Base-by-base conservation (phyloP, 2,888 invertebrate species). In the Caenorhabditis becei region DNA sequence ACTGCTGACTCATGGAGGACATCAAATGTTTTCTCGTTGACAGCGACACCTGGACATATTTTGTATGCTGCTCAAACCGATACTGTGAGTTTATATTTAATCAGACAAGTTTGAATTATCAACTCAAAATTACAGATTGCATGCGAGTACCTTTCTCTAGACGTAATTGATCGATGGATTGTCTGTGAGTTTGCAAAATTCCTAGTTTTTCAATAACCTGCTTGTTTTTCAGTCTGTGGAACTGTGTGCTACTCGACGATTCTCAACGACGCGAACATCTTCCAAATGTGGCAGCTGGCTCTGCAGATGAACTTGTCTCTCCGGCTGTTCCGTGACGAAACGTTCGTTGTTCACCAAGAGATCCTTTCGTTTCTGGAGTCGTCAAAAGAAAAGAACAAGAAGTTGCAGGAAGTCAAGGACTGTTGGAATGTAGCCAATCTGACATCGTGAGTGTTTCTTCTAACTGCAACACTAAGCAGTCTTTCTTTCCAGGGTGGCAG, bases 111-210 rank as follows among this genome's bases (percentile, higher is more conserved):
- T n/a, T n/a, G n/a, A n/a, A n/a, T n/a, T n/a, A n/a, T n/a, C n/a
- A n/a, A n/a, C n/a, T 23, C 18, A 8, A 49, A 56, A 35, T 47
- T 80, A 77, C 86, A 93, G 93, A 96, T 97, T 94, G 97, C 97
- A 1, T 98, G 97, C 92, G 99, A 99, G 93, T 98, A 96, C 92
- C 92, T 99, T 62, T 97, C 98, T 0, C 92, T 98, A 78, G 98
- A 99, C 91, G 94, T 94, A 47, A 95, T 99, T 93, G 99, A 99
- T 91, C 94, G 96, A 89, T 99, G 97, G 97, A 95, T 99, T 28
- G 95, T 98, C 87, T 95, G 94, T 94, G 91, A 92, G 93, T 92
- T 37, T 24, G 53, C 18, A 77, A 58, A 53, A 23, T 70, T 32
- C 32, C 32, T 32, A 10, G 10, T 32, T 10, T 7, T 32, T 28